phyloP scores from a whole-genome alignment of 2,113 vertebrate species.

The Artemisiospiza belli region DNA sequence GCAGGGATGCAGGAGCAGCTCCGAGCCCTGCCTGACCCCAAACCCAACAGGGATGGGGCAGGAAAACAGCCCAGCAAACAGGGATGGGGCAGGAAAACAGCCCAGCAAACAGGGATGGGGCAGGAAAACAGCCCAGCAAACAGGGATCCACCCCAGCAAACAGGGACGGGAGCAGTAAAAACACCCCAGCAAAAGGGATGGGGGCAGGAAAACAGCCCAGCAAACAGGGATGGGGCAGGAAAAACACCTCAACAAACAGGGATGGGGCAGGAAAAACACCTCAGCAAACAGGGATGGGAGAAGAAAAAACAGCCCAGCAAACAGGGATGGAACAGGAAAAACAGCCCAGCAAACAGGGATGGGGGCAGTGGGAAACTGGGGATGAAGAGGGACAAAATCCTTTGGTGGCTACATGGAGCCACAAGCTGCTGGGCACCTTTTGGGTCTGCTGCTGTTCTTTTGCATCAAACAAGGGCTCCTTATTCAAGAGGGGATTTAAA shows the following conservation, averaged over 20 bases:
- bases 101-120: no score
- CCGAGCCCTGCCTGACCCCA: no score
- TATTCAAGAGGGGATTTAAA: not conserved
- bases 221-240: not conserved
- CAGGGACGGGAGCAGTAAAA: no score
- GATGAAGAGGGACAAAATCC: not conserved
- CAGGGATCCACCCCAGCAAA: no score
- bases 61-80: not conserved
- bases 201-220: no score
- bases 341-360: not conserved
- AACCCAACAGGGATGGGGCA: not conserved
- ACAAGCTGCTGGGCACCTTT: fast-evolving
- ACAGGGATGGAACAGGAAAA: not conserved
- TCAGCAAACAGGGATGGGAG: not conserved
- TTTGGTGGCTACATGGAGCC: not conserved
- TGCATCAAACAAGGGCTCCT: not conserved
- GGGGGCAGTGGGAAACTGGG: not conserved
- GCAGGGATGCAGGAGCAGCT: not conserved
- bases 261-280: no score
- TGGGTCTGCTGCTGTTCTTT: not conserved
- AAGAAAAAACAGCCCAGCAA: no score
- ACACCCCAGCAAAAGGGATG: no score
- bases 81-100: no score
- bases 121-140: not conserved
- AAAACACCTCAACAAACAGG: not conserved